phyloP scores from a whole-genome alignment of 35 echinoderm and acorn worm genomes.

The Apostichopus californicus region DNA sequence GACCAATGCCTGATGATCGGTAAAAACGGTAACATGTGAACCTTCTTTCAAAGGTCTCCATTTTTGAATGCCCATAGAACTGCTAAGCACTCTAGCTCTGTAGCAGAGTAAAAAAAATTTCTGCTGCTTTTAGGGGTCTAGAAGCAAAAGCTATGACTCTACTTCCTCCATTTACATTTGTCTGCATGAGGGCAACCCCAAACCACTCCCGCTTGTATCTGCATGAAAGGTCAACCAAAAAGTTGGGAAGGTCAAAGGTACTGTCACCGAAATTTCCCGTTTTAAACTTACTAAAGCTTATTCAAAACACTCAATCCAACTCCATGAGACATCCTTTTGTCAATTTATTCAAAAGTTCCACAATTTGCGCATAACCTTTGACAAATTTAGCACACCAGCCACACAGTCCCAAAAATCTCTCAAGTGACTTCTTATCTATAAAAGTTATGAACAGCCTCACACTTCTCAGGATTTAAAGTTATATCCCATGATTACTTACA shows the following conservation, averaged over 20 bases:
- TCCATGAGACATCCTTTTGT: not conserved
- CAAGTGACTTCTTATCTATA: not conserved
- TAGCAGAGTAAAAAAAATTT: not conserved
- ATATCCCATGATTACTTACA: not conserved
- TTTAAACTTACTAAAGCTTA: not conserved
- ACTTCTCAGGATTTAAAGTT: not conserved
- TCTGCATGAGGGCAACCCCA: not conserved
- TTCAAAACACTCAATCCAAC: not conserved
- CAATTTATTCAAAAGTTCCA: not conserved
- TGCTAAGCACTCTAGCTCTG: not conserved
- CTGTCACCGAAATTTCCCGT: not conserved
- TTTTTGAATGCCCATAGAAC: not conserved
- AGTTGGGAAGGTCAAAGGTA: not conserved
- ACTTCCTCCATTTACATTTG: not conserved
- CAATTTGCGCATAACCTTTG: not conserved
- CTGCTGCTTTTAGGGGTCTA: not conserved
- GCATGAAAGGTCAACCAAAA: not conserved
- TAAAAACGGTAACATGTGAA: not conserved
- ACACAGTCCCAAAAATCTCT: not conserved
- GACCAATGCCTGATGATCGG: not conserved
- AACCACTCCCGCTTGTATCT: not conserved
- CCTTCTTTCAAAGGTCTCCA: not conserved
- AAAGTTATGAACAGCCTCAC: not conserved
- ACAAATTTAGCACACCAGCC: constrained; percentile 11
- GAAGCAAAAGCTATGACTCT: not conserved